Conservation (phyloP, 2,888 invertebrate species). For the Sycophila texana region DNA sequence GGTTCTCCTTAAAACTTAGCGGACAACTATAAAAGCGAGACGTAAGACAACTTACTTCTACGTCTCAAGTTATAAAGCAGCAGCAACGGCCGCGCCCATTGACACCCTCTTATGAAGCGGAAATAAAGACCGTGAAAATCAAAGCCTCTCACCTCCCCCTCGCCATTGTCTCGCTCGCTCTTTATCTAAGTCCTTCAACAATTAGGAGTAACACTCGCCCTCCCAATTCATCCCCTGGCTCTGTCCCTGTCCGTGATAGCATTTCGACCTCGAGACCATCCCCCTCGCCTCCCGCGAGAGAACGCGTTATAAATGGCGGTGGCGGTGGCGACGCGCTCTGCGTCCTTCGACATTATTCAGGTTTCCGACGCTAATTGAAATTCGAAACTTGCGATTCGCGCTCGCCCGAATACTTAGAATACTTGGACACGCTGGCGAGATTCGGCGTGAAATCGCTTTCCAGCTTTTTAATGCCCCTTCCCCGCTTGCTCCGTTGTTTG, state of each 20-base stretch:
- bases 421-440: slow-evolving; percentile 25
- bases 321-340: slow-evolving; percentile 1
- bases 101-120: slow-evolving; percentile 68
- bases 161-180: slow-evolving; percentile 33
- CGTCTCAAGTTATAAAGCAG: slow-evolving; percentile 64
- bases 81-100: slow-evolving; percentile 64
- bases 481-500: no score
- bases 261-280: background rate
- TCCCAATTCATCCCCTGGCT: background rate
- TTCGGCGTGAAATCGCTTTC: slow-evolving; percentile 27
- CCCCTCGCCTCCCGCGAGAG: slow-evolving; percentile 1
- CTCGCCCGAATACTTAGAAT: slow-evolving; percentile 39
- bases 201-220: slow-evolving; percentile 29
- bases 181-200: slow-evolving; percentile 30
- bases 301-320: slow-evolving; percentile 3
- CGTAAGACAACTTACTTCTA: slow-evolving; percentile 66
- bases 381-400: slow-evolving; percentile 52
- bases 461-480: no score
- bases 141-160: slow-evolving; percentile 56
- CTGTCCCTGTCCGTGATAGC: background rate
- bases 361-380: slow-evolving; percentile 57
- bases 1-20: slow-evolving; percentile 33
- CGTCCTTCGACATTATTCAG: slow-evolving; percentile 53
- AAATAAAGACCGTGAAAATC: slow-evolving; percentile 66
- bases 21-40: slow-evolving; percentile 66